These are phyloP conservation scores for Porites rus DNA, from an alignment of 92 coral and sea anemone species.

Conservation along the genomic window DNA sequence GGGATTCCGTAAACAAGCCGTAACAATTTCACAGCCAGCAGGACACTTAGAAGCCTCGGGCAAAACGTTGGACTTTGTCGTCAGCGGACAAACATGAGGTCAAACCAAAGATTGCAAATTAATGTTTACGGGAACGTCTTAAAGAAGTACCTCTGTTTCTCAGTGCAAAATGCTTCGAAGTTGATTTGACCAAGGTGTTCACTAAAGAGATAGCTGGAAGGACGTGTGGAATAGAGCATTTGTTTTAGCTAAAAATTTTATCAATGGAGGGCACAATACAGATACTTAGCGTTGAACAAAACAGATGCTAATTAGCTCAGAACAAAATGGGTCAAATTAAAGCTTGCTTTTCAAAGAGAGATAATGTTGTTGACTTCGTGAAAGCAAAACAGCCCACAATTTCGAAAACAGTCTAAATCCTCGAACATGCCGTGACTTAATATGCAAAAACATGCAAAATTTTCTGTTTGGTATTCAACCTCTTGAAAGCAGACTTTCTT, in stretches of 20 bases:
- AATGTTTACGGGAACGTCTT: too few species aligned
- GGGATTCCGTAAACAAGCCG: neutral
- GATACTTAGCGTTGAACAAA: conserved; percentile 19
- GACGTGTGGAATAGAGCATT: neutral
- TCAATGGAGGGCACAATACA: neutral
- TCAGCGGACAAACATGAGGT: neutral
- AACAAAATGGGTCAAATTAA: neutral
- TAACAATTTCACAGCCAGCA: neutral
- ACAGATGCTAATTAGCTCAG: neutral
- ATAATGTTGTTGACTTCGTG: neutral
- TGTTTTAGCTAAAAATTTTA: conserved; percentile 7
- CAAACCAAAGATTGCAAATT: too few species aligned
- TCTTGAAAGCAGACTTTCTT: too few species aligned
- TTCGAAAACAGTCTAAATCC: too few species aligned
- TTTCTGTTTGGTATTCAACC: too few species aligned
- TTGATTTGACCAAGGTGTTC: too few species aligned
- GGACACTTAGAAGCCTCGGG: neutral
- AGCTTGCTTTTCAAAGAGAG: neutral
- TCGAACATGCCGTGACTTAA: too few species aligned
- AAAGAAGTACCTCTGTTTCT: too few species aligned
- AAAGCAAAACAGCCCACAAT: neutral
- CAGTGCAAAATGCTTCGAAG: too few species aligned
- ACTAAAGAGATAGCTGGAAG: too few species aligned
- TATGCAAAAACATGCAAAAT: too few species aligned
- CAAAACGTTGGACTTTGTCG: neutral